Percentiles rank a stretch among this genome's conserved stretches.
Evolutionary conservation across 2,797 vertebrate genomes (phyloP).

Genomic region (Oryzias sinensis): DNA sequence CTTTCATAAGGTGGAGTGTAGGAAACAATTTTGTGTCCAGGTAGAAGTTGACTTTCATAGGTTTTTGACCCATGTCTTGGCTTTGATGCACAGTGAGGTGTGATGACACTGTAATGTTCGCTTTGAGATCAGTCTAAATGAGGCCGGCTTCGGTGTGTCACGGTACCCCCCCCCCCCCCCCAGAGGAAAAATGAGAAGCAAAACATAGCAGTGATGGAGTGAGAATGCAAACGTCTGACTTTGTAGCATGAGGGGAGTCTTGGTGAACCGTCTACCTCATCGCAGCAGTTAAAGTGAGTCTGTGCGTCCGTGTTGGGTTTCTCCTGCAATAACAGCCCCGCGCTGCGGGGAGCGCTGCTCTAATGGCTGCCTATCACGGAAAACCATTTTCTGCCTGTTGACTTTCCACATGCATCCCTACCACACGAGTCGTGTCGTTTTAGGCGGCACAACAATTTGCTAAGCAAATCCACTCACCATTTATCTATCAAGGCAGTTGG

Average conservation of each 20-base stretch:
- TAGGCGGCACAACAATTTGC: conserved; percentile 73
- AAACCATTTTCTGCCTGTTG: conserved; percentile 67
- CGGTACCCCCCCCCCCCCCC: conserved; percentile 56
- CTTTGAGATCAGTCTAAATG: conserved; percentile 71
- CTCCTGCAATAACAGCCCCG: conserved; percentile 67
- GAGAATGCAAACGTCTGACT: conserved; percentile 46
- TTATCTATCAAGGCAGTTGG: conserved; percentile 63
- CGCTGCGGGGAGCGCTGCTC: conserved; percentile 43
- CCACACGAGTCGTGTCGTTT: conserved; percentile 72
- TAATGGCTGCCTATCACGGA: conserved; percentile 64
- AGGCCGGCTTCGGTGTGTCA: conserved; percentile 66
- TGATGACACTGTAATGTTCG: conserved; percentile 79
- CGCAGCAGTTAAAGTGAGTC: conserved; percentile 30
- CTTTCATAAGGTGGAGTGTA: conserved; percentile 82
- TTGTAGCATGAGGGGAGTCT: conserved; percentile 36
- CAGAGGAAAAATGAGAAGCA: conserved; percentile 63
- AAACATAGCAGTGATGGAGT: conserved; percentile 56
- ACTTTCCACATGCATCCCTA: conserved; percentile 75
- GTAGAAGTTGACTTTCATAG: conserved; percentile 92
- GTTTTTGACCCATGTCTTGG: conserved; percentile 85
- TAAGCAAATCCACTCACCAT: conserved; percentile 74
- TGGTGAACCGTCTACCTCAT: conserved; percentile 55
- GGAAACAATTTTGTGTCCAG: conserved; percentile 97
- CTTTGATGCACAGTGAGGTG: conserved; percentile 83
- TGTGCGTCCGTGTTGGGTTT: conserved; percentile 59